phyloP scores from a whole-genome alignment of 2,797 vertebrate genomes.

The Discoglossus pictus region DNA sequence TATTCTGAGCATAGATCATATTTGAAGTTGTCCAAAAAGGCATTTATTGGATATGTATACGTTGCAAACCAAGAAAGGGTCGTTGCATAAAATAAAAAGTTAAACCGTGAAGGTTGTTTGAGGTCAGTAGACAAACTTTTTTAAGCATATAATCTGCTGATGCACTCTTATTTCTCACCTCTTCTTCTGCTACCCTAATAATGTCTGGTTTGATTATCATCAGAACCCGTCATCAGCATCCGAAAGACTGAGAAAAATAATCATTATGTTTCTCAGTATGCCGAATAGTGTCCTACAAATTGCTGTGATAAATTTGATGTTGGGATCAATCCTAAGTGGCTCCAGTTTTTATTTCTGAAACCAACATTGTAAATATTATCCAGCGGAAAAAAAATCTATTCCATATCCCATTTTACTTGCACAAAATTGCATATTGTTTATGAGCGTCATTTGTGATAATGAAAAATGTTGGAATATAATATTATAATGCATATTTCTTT shows the following conservation, averaged over 20 bases:
- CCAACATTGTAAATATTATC: background rate
- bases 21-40: no score
- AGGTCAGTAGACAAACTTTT: conserved; percentile 1
- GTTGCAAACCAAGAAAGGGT: no score
- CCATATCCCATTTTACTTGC: no score
- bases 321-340: background rate
- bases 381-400: no score
- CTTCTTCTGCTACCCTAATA: conserved; percentile 1
- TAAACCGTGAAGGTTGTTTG: background rate
- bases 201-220: conserved; percentile 9
- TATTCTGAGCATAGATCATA: no score
- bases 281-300: conserved; percentile 5
- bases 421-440: no score
- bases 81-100: no score
- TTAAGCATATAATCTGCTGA: conserved; percentile 11
- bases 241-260: conserved; percentile 8
- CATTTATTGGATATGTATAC: no score
- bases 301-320: background rate
- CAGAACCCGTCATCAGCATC: conserved; percentile 5
- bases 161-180: background rate
- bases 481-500: no score
- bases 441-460: no score
- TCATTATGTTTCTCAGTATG: background rate
- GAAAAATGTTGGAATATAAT: no score
- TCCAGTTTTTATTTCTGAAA: background rate